Percentiles rank a stretch among this genome's conserved stretches.
Conservation (phyloP, 1,140 invertebrate species). For the Pseudomyrmex flavicornis region DNA sequence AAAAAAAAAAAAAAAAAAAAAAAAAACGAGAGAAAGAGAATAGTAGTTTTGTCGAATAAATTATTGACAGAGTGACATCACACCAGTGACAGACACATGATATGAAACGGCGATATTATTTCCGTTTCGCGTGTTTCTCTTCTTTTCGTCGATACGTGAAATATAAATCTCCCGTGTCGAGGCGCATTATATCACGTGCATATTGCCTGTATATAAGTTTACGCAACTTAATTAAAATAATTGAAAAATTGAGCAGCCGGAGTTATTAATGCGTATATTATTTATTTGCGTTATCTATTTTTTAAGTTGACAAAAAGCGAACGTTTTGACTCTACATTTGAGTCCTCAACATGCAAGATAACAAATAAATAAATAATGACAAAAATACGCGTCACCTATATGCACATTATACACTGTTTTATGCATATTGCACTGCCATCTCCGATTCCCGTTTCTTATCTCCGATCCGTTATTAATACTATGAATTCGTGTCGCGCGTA, state of each 20-base stretch:
- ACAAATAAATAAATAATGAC: no score
- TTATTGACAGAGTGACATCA: conserved; percentile 16
- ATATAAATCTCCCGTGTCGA: conserved; percentile 6
- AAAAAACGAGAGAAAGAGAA: no score
- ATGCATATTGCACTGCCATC: background rate
- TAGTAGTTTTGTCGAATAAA: background rate
- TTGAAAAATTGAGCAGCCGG: no score
- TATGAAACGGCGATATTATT: conserved; percentile 1
- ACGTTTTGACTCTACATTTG: no score
- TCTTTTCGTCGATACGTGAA: background rate
- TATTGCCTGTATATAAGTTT: background rate
- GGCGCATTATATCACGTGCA: background rate
- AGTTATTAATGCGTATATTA: no score
- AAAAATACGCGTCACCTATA: no score
- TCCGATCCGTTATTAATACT: conserved; percentile 25
- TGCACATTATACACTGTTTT: background rate
- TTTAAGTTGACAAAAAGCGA: no score
- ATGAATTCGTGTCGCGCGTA: conserved; percentile 3
- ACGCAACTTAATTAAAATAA: no score
- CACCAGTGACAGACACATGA: background rate
- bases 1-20: no score
- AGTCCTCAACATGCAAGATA: no score
- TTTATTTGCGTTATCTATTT: no score
- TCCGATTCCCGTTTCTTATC: background rate
- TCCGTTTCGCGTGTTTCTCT: background rate